Evolutionary conservation across 1,140 invertebrate species (phyloP), one percentile per base, ranked within the genome.

Genomic region (Hesperophylax magnus): DNA sequence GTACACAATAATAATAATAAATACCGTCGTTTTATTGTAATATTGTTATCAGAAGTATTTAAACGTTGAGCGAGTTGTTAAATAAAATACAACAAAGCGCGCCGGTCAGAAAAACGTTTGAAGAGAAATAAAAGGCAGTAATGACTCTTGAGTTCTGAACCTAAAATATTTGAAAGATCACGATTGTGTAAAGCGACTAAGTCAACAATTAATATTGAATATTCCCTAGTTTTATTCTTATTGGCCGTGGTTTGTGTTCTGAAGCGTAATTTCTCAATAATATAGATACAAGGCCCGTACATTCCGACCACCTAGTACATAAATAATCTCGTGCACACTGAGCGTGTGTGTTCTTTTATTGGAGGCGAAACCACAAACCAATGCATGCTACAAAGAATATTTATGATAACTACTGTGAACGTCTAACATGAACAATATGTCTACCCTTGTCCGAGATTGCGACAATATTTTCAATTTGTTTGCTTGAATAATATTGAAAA

Each of bases 141-240:
- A 67, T 67, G 63, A 67, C 63, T 27, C 15, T 27, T n/a, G 31
- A n/a, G 14, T 18, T 69, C 20, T 69, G 2, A 34, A n/a, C 34
- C 31, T 39, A n/a, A 69, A 39, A 52, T 69, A 69, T 69, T 52
- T 69, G 14, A 69, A 69, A 20, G 24, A 20, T 69, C 34, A 69
- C 65, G n/a, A 69, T 69, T 15, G 17, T 17, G 65, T 69, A 69
- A 9, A 14, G 17, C 65, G 65, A 69, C 3, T 39, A 34, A 69
- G 65, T 69, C 24, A 69, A 69, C 65, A 34, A 69, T 69, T 69
- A 61, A 61, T 61, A 61, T 61, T 61, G 58, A 61, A 22, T 61
- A 61, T 61, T 20, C 58, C 58, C 20, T 61, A 61, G 18, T 61
- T 61, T 22, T 24, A 24, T 61, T 61, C 58, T 22, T 61, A 69